phyloP scores from a whole-genome alignment of 1,140 invertebrate genomes.

The Drosophila kepulauana region DNA sequence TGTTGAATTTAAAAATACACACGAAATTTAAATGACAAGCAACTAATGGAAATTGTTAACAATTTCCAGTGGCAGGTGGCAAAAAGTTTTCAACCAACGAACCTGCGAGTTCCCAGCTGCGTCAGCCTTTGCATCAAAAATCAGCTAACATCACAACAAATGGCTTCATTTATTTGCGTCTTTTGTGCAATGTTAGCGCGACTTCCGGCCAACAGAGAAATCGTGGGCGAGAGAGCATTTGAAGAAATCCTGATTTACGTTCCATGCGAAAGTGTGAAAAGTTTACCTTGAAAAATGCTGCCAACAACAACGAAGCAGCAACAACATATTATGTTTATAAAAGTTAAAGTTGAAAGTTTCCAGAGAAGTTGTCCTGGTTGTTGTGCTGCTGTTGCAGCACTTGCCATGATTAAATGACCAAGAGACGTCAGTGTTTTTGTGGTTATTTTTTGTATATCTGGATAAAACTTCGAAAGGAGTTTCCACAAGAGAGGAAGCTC shows the following conservation, averaged over 20 bases:
- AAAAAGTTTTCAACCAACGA: slow-evolving; percentile 47
- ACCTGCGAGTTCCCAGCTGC: slow-evolving; percentile 16
- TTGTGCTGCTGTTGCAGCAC: slow-evolving; percentile 39
- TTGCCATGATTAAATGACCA: slow-evolving; percentile 71
- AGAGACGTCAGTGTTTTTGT: slow-evolving; percentile 58
- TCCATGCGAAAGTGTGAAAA: slow-evolving; percentile 55
- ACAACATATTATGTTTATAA: slow-evolving; percentile 70
- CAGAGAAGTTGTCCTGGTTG: slow-evolving; percentile 16
- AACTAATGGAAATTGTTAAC: slow-evolving; percentile 81
- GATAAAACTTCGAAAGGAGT: slow-evolving; percentile 51
- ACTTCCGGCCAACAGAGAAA: slow-evolving; percentile 55
- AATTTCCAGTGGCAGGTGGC: slow-evolving; percentile 68
- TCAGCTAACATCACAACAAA: slow-evolving; percentile 81
- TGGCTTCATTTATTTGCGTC: slow-evolving; percentile 83
- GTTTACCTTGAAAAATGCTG: slow-evolving; percentile 52
- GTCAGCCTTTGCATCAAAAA: slow-evolving; percentile 67
- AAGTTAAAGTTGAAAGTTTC: slow-evolving; percentile 44
- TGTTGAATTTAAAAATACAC: slow-evolving; percentile 64
- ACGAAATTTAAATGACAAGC: slow-evolving; percentile 82
- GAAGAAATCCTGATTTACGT: slow-evolving; percentile 58
- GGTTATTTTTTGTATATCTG: slow-evolving; percentile 28
- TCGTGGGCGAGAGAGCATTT: slow-evolving; percentile 33
- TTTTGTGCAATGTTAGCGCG: slow-evolving; percentile 72
- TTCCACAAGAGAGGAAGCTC: slow-evolving; percentile 13
- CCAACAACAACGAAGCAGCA: slow-evolving; percentile 8